Conservation (phyloP, 2,113 vertebrate species). For the Rostratula benghalensis region DNA sequence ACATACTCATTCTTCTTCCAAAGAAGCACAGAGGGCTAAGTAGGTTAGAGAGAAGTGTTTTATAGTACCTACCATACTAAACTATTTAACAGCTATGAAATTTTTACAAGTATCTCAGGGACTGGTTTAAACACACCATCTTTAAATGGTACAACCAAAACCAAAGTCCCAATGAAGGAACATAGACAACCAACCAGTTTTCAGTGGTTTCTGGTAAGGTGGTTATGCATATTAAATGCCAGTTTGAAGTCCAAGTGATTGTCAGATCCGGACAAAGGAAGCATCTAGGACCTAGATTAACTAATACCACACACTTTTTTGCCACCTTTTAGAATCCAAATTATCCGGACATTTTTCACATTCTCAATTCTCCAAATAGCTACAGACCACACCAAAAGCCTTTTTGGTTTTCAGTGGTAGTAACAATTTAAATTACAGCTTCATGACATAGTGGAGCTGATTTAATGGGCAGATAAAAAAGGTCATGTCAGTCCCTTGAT, state of each 20-base stretch:
- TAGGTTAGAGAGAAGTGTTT: neutral
- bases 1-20: neutral
- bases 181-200: neutral
- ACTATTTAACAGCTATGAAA: neutral
- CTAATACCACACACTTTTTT: neutral
- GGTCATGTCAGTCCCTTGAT: neutral
- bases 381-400: neutral
- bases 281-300: neutral
- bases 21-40: neutral
- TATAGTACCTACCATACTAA: neutral
- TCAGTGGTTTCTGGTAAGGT: neutral
- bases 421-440: neutral
- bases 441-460: neutral
- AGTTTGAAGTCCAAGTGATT: neutral
- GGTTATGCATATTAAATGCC: neutral
- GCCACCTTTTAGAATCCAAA: neutral
- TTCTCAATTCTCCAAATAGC: neutral
- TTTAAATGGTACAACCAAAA: neutral
- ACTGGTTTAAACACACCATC: neutral
- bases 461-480: neutral
- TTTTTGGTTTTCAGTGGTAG: neutral
- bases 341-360: neutral
- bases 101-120: neutral
- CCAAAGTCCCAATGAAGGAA: neutral
- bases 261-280: neutral